These are phyloP conservation scores for Chaetodon trifascialis DNA, from an alignment of 2,113 vertebrate genomes.

Conservation along the genomic window DNA sequence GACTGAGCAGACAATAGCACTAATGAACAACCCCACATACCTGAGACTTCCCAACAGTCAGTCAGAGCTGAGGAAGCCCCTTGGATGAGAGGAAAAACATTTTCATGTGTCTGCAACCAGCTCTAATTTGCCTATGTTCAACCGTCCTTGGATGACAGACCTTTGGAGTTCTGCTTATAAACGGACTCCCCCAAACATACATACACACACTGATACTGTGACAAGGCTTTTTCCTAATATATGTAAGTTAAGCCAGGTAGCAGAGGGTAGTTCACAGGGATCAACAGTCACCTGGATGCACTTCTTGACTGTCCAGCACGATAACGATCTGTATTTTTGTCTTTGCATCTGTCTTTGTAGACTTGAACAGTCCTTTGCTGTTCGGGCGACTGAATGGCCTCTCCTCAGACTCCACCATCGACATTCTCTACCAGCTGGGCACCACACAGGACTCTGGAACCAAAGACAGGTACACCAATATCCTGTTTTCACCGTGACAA, in stretches of 20 bases:
- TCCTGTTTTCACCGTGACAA: background rate
- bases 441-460: conserved; percentile 98
- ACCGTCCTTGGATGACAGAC: no score
- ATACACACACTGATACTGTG: background rate
- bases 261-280: background rate
- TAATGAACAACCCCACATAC: no score
- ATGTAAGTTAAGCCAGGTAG: background rate
- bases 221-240: background rate
- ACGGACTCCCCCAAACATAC: background rate
- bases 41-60: no score
- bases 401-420: conserved; percentile 98
- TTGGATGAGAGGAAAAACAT: no score
- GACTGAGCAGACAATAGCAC: no score
- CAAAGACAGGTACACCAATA: conserved; percentile 92
- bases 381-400: conserved; percentile 98
- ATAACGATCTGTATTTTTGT: background rate
- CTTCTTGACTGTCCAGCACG: background rate
- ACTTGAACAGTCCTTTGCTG: conserved; percentile 97
- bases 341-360: conserved; percentile 76
- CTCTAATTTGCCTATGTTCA: no score
- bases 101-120: no score
- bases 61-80: no score
- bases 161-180: no score
- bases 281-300: background rate
- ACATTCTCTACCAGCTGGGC: conserved; percentile 98